A percentile compares a stretch with the other conserved stretches of the same genome.
phyloP scores from a whole-genome alignment of 2,888 invertebrate species.

The Conus canariensis region DNA sequence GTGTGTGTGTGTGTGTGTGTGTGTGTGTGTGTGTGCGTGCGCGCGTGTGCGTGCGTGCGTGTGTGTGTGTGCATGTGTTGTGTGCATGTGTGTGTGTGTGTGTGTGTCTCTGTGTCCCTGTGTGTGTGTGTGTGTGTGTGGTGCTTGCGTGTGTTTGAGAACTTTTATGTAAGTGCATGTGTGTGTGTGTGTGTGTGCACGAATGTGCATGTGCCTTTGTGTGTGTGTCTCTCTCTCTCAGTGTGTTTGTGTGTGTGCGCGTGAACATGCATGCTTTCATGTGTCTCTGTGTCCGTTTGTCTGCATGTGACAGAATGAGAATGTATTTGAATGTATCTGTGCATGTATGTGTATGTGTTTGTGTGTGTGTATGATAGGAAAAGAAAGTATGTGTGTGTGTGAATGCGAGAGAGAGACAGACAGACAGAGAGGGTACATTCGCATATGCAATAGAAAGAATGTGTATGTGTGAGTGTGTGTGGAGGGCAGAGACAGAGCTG shows the following conservation, averaged over 20 bases:
- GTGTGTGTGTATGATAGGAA: not conserved
- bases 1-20: constrained; percentile 13
- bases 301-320: not conserved
- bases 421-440: too few relatives aligned
- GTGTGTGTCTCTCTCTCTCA: not conserved
- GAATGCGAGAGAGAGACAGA: too few relatives aligned
- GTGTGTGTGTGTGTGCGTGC: not conserved
- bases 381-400: too few relatives aligned
- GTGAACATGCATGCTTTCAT: not conserved
- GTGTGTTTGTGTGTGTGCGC: not conserved
- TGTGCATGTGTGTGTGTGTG: not conserved
- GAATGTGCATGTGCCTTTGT: not conserved
- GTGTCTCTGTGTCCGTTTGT: not conserved
- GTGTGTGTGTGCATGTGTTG: not conserved
- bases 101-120: not conserved
- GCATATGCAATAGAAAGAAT: too few relatives aligned
- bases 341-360: not conserved
- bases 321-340: not conserved
- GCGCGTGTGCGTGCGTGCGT: not conserved
- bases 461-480: too few relatives aligned
- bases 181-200: not conserved
- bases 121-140: not conserved
- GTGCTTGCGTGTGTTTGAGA: too few relatives aligned
- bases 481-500: too few relatives aligned
- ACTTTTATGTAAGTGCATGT: too few relatives aligned